A percentile compares a stretch with the other conserved stretches of the same genome.
These are phyloP conservation scores for Andrena haemorrhoa DNA, from an alignment of 2,888 invertebrate genomes.

Conservation along the genomic window DNA sequence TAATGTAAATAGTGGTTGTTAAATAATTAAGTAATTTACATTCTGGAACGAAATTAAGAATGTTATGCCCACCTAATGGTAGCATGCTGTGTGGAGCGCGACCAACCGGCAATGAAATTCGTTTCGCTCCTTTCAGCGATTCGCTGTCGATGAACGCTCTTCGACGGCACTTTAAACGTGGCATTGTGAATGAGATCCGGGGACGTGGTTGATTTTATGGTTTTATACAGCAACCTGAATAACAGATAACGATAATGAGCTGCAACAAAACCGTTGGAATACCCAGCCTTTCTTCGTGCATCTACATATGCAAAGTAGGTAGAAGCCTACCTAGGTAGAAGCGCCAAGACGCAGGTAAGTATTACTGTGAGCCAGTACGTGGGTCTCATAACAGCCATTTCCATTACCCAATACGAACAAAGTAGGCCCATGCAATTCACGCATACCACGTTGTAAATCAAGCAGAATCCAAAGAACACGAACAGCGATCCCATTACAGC, in stretches of 20 bases:
- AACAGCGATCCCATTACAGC: constrained; percentile 92
- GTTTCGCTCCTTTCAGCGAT: constrained; percentile 76
- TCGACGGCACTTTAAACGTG: constrained; percentile 83
- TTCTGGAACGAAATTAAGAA: neutral
- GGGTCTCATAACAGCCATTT: constrained; percentile 90
- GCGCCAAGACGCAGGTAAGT: constrained; percentile 91
- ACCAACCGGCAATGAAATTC: constrained; percentile 82
- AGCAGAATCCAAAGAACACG: constrained; percentile 93
- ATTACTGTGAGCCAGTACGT: constrained; percentile 93
- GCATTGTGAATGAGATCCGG: constrained; percentile 92
- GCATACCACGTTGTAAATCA: constrained; percentile 93
- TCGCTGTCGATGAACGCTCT: constrained; percentile 74
- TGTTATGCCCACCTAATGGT: constrained; percentile 79
- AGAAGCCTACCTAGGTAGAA: constrained; percentile 94
- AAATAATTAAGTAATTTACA: neutral
- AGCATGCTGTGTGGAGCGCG: constrained; percentile 82
- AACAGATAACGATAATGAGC: neutral
- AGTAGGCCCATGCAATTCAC: constrained; percentile 93
- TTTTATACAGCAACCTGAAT: constrained; percentile 89
- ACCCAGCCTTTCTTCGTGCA: neutral
- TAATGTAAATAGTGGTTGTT: neutral
- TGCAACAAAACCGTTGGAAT: neutral
- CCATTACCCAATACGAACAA: constrained; percentile 95
- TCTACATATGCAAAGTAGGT: neutral
- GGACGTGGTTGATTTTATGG: constrained; percentile 89